These are phyloP conservation scores for Ephestia elutella DNA, from an alignment of 1,140 invertebrate species.

Conservation along the genomic window DNA sequence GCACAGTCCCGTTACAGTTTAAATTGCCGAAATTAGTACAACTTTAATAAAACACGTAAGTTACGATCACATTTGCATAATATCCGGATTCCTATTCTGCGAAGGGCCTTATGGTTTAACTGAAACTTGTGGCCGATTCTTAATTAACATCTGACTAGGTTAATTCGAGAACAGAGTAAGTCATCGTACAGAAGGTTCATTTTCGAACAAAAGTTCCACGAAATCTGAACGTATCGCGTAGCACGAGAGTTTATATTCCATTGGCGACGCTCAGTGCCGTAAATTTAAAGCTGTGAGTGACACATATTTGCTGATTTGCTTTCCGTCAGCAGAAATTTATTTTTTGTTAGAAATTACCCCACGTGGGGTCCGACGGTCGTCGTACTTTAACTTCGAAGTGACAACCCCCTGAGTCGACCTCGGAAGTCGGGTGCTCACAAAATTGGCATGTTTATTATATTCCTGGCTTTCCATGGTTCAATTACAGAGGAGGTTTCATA, in stretches of 20 bases:
- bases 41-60: constrained; percentile 12
- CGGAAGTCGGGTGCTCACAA: constrained; percentile 8
- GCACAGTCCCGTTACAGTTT: not conserved
- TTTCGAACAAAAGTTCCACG: too few species aligned
- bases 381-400: too few species aligned
- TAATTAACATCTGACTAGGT: constrained; percentile 23
- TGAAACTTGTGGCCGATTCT: constrained; percentile 20
- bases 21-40: constrained; percentile 12
- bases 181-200: too few species aligned
- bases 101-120: constrained; percentile 16
- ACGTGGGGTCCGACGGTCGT: too few species aligned
- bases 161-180: constrained; percentile 6
- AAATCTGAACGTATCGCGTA: too few species aligned
- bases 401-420: too few species aligned
- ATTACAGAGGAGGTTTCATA: constrained; percentile 16
- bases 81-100: constrained; percentile 16
- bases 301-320: too few species aligned
- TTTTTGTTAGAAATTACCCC: too few species aligned
- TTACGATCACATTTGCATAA: constrained; percentile 17
- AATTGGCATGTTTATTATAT: constrained; percentile 23
- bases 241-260: too few species aligned
- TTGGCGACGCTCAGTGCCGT: too few species aligned
- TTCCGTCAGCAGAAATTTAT: too few species aligned
- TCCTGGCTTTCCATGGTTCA: constrained; percentile 6
- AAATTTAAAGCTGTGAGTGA: too few species aligned